These are phyloP conservation scores for Eilema caniola DNA, from an alignment of 2,888 invertebrate species.

Conservation along the genomic window DNA sequence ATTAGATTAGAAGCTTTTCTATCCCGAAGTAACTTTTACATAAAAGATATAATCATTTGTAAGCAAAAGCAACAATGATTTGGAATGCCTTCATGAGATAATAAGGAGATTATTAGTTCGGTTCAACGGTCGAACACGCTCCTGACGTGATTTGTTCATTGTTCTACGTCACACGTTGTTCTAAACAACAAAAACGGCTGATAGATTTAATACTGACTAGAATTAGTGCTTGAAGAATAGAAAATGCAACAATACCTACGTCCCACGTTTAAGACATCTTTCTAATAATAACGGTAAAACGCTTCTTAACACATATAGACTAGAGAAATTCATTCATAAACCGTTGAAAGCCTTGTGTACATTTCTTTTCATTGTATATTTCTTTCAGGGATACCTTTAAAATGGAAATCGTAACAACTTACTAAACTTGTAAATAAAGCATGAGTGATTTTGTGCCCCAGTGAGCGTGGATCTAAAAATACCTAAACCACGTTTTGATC, in stretches of 20 bases:
- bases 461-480: too few species aligned
- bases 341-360: too few species aligned
- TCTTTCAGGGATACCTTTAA: too few species aligned
- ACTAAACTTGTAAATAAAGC: too few species aligned
- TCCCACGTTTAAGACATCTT: background rate
- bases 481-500: too few species aligned
- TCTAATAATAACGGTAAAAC: background rate
- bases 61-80: constrained; percentile 25
- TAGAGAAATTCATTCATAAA: background rate
- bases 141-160: constrained; percentile 33
- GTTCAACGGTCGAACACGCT: constrained; percentile 57
- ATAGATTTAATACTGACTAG: background rate
- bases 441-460: too few species aligned
- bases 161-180: constrained; percentile 21
- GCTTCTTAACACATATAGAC: background rate
- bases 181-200: background rate
- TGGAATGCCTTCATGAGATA: constrained; percentile 51
- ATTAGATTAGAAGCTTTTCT: background rate
- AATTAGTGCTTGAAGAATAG: background rate
- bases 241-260: background rate
- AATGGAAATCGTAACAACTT: too few species aligned
- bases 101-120: constrained; percentile 46
- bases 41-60: constrained; percentile 14
- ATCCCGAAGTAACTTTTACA: constrained; percentile 12
- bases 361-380: too few species aligned